phyloP scores from a whole-genome alignment of 2,888 invertebrate genomes.

The Chaitophorus viminalis region DNA sequence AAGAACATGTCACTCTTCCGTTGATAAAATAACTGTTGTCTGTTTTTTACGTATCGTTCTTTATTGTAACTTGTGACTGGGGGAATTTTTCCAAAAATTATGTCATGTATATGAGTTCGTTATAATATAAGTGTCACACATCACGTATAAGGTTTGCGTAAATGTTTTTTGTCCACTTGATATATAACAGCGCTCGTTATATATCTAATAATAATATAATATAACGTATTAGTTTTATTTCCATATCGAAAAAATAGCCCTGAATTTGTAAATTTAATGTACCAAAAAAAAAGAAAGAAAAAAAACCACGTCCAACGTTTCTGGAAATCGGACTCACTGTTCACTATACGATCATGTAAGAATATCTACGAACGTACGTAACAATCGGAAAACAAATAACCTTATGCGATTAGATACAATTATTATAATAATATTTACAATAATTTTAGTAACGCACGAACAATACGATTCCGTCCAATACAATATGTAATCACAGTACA shows the following conservation, averaged over 20 bases:
- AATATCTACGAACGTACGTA: neutral
- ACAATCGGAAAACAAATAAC: neutral
- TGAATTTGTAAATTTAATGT: too few species aligned
- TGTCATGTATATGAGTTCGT: neutral
- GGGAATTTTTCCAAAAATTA: neutral
- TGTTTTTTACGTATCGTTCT: neutral
- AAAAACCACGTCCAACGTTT: neutral
- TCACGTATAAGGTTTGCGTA: neutral
- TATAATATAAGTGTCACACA: neutral
- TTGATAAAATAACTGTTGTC: slow-evolving; percentile 33
- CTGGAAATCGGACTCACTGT: too few species aligned
- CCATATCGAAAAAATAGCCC: neutral
- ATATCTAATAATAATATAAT: neutral
- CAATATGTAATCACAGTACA: neutral
- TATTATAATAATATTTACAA: neutral
- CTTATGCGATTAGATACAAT: neutral
- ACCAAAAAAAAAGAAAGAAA: neutral
- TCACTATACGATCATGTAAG: neutral
- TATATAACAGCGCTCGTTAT: neutral
- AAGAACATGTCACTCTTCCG: slow-evolving; percentile 20
- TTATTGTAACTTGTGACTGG: slow-evolving; percentile 4
- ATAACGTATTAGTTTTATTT: neutral
- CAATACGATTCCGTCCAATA: neutral
- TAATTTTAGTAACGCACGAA: neutral
- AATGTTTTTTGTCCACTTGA: neutral